A percentile compares a stretch with the other conserved stretches of the same genome.
These are phyloP conservation scores for Irena cyanogastra DNA, from an alignment of 2,113 vertebrate species.

Conservation along the genomic window DNA sequence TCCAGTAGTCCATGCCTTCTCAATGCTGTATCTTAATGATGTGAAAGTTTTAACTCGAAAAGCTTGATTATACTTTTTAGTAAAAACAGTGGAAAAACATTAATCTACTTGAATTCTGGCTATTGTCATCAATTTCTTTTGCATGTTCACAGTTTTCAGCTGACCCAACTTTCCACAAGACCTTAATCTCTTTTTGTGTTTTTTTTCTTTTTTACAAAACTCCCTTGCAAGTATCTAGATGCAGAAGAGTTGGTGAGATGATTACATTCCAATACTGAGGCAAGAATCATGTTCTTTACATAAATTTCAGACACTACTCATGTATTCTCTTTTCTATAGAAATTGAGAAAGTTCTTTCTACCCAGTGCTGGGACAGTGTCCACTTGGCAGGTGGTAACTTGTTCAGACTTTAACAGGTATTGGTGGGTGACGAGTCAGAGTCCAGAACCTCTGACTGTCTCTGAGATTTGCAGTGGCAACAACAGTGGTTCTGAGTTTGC, in stretches of 20 bases:
- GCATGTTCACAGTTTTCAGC: background rate
- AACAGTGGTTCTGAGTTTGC: background rate
- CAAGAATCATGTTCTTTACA: background rate
- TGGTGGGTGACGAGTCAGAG: background rate
- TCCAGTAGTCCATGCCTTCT: background rate
- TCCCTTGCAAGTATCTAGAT: background rate
- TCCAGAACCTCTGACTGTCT: background rate
- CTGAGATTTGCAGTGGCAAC: background rate
- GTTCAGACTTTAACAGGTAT: background rate
- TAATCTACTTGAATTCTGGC: background rate
- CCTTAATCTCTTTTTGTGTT: background rate
- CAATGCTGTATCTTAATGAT: background rate
- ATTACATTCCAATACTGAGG: background rate
- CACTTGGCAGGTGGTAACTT: background rate
- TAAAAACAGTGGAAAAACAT: background rate
- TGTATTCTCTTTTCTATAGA: background rate
- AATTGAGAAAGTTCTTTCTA: background rate
- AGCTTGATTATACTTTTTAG: background rate
- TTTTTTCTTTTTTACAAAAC: background rate
- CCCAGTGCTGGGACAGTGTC: background rate
- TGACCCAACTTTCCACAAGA: background rate
- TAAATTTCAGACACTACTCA: background rate
- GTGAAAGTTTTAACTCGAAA: background rate
- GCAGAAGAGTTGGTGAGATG: background rate
- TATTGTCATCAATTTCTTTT: background rate